Percentiles rank a stretch among this genome's conserved stretches.
phyloP scores from a whole-genome alignment of 2,888 invertebrate species.

The Stenolophus ochropezus region DNA sequence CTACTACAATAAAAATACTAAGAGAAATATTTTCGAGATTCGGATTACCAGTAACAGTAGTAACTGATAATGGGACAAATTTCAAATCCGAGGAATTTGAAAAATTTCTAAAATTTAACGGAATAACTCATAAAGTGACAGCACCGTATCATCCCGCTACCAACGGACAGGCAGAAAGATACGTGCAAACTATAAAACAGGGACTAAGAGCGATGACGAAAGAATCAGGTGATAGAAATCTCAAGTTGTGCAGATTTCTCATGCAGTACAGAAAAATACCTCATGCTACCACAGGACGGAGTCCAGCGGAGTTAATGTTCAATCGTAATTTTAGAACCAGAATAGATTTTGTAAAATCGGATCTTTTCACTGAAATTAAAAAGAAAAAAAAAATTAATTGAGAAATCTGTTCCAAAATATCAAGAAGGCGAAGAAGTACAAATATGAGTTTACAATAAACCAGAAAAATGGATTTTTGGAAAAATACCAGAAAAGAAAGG shows the following conservation, averaged over 20 bases:
- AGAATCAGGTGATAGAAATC: constrained; percentile 47
- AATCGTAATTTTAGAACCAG: constrained; percentile 45
- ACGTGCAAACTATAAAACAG: constrained; percentile 62
- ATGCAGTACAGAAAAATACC: constrained; percentile 61
- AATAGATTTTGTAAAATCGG: not conserved
- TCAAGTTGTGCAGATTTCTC: constrained; percentile 52
- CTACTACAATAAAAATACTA: constrained; percentile 54
- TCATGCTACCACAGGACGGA: constrained; percentile 33
- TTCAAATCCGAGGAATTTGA: constrained; percentile 63
- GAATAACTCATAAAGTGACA: constrained; percentile 61
- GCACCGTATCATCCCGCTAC: constrained; percentile 64
- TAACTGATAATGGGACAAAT: constrained; percentile 63
- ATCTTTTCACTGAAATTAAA: not conserved
- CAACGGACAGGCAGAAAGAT: constrained; percentile 63
- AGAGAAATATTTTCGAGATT: constrained; percentile 60
- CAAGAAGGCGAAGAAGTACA: not conserved
- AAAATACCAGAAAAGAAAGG: too few species aligned
- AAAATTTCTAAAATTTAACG: constrained; percentile 60
- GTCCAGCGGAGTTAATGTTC: constrained; percentile 61
- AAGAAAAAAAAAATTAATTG: not conserved
- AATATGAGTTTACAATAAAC: not conserved
- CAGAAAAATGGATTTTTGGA: not conserved
- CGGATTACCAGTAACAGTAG: constrained; percentile 62
- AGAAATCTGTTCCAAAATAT: not conserved
- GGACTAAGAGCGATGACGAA: constrained; percentile 35